Conservation (phyloP, 1,140 invertebrate genomes). For the Brachystomella parvula region DNA sequence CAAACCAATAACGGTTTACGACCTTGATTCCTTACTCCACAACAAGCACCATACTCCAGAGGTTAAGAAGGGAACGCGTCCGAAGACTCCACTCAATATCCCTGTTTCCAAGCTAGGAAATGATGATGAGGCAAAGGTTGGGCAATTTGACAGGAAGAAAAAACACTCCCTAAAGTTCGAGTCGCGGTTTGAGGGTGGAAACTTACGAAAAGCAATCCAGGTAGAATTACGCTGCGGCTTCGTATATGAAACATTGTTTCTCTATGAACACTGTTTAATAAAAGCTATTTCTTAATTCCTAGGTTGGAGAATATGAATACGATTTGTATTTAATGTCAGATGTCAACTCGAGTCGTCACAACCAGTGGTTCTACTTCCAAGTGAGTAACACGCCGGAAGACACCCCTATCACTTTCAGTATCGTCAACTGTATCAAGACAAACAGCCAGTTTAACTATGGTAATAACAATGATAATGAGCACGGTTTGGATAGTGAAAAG, state of each 20-base stretch:
- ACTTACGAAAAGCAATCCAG: slow-evolving; percentile 77
- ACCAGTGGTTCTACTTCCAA: slow-evolving; percentile 92
- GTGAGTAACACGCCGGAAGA: slow-evolving; percentile 69
- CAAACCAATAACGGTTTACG: slow-evolving; percentile 60
- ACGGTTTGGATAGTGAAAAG: no score
- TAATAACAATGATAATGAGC: slow-evolving; percentile 38
- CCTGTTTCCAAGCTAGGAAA: slow-evolving; percentile 46
- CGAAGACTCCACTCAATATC: neutral
- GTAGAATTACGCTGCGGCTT: slow-evolving; percentile 45
- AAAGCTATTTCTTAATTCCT: slow-evolving; percentile 31
- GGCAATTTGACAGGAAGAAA: slow-evolving; percentile 45
- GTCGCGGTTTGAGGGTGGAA: slow-evolving; percentile 83
- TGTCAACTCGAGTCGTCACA: slow-evolving; percentile 67
- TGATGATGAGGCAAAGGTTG: slow-evolving; percentile 54
- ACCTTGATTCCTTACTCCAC: slow-evolving; percentile 55
- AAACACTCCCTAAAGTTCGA: slow-evolving; percentile 63
- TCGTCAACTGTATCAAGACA: slow-evolving; percentile 81
- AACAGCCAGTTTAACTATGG: slow-evolving; percentile 84
- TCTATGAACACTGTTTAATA: no score
- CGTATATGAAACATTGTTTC: neutral
- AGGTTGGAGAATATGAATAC: slow-evolving; percentile 68
- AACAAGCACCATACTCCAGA: slow-evolving; percentile 25
- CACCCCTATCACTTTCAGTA: slow-evolving; percentile 73
- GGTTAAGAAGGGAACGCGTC: slow-evolving; percentile 29
- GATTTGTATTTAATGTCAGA: slow-evolving; percentile 79